Conservation (phyloP, 2,888 invertebrate genomes). For the Ecliptopera silaceata region DNA sequence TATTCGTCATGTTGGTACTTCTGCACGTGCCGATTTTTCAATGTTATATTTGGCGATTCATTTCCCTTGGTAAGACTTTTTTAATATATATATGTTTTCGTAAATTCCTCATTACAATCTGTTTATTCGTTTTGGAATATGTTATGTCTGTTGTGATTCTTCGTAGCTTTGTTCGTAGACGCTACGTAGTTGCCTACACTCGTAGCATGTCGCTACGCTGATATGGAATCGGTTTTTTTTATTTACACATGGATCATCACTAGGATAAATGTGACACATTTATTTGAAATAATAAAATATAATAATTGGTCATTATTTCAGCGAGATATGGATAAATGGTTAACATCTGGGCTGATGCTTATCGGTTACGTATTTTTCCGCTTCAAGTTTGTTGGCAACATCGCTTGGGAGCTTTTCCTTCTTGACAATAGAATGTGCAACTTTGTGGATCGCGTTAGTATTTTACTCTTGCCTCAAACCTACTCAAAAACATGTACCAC, state of each 20-base stretch:
- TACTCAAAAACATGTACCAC: no score
- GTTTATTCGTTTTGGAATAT: neutral
- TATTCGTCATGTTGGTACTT: conserved; percentile 69
- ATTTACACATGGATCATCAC: no score
- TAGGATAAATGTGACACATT: no score
- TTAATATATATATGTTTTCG: neutral
- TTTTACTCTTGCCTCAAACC: neutral
- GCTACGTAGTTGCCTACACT: conserved; percentile 2
- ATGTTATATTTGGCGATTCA: conserved; percentile 69
- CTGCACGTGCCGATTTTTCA: conserved; percentile 65
- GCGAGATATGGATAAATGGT: conserved; percentile 56
- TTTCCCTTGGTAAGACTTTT: conserved; percentile 62
- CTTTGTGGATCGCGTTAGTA: conserved; percentile 63
- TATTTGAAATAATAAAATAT: neutral
- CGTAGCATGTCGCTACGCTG: conserved; percentile 1
- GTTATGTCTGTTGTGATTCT: neutral
- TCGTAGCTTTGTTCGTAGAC: conserved; percentile 2
- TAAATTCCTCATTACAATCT: neutral
- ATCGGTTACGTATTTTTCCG: conserved; percentile 61
- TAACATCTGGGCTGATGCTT: conserved; percentile 62
- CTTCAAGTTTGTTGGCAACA: conserved; percentile 64
- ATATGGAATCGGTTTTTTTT: no score
- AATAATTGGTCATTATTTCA: conserved; percentile 37
- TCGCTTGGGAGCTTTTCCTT: conserved; percentile 66
- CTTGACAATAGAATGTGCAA: conserved; percentile 53